Evolutionary conservation across 1,140 invertebrate species (phyloP).

Genomic region (Pseudachorutes palmiensis): DNA sequence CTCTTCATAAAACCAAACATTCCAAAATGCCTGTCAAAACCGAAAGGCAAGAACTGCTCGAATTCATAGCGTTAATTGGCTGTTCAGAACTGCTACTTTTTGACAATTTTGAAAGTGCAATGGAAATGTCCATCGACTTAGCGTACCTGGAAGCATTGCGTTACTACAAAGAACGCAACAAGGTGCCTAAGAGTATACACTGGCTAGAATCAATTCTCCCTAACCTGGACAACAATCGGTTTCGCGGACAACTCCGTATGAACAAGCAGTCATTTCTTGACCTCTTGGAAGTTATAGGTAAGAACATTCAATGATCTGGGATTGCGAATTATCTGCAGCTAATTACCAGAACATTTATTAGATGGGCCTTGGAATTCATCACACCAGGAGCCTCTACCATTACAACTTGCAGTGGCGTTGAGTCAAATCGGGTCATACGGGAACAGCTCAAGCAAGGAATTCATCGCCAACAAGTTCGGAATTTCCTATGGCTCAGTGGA

Average conservation of each 20-base stretch:
- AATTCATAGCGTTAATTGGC: no score
- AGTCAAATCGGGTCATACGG: constrained; percentile 15
- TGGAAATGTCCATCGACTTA: no score
- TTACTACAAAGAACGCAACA: no score
- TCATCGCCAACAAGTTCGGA: constrained; percentile 21
- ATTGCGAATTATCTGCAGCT: not conserved
- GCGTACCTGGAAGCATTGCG: no score
- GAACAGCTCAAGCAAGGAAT: not conserved
- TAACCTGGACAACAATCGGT: not conserved
- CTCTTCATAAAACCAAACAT: no score
- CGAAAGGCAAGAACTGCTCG: no score
- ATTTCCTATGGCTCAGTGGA: constrained; percentile 5
- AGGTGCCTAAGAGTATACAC: constrained; percentile 7
- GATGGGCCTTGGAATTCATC: not conserved
- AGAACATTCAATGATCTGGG: not conserved
- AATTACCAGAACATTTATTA: not conserved
- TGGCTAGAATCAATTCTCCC: not conserved
- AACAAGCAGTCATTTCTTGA: not conserved
- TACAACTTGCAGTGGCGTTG: constrained; percentile 15
- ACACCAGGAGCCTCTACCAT: constrained; percentile 8
- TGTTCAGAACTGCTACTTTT: no score
- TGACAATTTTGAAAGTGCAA: no score
- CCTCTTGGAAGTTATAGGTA: not conserved
- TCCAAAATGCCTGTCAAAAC: no score
- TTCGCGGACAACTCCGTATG: not conserved